These are phyloP conservation scores for Nebria brevicollis DNA, from an alignment of 2,888 invertebrate species.

Conservation along the genomic window DNA sequence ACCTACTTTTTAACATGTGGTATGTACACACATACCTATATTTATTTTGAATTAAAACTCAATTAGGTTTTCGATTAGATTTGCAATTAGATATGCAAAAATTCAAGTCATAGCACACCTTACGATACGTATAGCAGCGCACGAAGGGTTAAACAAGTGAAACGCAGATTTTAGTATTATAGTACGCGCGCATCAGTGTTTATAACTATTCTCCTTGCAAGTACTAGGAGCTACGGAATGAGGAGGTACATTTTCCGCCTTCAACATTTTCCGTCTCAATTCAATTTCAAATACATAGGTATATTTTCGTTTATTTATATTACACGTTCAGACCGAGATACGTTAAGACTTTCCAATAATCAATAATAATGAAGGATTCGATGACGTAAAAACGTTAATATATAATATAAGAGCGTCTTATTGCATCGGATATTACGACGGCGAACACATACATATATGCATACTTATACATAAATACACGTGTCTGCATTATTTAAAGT, in stretches of 20 bases:
- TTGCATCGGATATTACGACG: slow-evolving; percentile 31
- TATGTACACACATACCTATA: no score
- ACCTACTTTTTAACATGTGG: no score
- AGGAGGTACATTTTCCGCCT: neutral
- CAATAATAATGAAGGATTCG: slow-evolving; percentile 2
- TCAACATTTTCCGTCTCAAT: neutral
- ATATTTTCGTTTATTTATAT: neutral
- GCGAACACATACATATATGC: neutral
- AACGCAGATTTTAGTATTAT: neutral
- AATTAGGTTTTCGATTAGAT: no score
- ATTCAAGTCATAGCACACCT: neutral
- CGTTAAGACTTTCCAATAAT: neutral
- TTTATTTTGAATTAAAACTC: no score
- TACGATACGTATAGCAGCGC: neutral
- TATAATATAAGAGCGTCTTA: slow-evolving; percentile 9
- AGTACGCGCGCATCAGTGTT: neutral
- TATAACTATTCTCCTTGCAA: neutral
- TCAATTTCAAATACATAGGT: neutral
- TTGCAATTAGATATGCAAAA: no score
- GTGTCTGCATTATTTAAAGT: slow-evolving; percentile 33
- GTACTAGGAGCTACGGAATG: neutral
- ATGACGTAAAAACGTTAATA: slow-evolving; percentile 13
- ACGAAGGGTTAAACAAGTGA: neutral
- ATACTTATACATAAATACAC: slow-evolving; percentile 6
- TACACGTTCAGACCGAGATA: neutral